Percentiles rank a stretch among this genome's conserved stretches.
These are phyloP conservation scores for Lepetodrilus schrolli DNA, from an alignment of 2,888 invertebrate genomes.

Conservation along the genomic window DNA sequence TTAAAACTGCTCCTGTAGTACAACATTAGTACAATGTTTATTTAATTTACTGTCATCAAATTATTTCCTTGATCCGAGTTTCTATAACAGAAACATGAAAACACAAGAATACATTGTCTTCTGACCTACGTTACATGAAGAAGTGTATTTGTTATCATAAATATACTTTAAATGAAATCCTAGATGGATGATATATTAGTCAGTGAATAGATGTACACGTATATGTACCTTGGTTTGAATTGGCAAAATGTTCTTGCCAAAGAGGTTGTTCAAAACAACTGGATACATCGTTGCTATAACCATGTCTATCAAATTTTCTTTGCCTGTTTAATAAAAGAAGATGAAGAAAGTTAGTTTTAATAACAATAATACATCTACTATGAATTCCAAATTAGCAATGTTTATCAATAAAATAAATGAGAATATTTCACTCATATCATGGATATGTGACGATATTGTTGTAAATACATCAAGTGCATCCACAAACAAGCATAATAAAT, in stretches of 20 bases:
- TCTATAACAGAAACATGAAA: not conserved
- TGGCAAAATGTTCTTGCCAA: constrained; percentile 61
- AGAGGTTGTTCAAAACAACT: constrained; percentile 63
- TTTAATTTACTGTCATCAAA: not conserved
- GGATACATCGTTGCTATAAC: constrained; percentile 63
- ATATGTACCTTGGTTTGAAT: too few relatives aligned
- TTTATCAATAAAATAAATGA: too few relatives aligned
- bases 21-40: not conserved
- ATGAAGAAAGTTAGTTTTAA: not conserved
- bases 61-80: not conserved
- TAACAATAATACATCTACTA: not conserved
- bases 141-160: not conserved
- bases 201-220: too few relatives aligned
- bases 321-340: constrained; percentile 44
- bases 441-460: too few relatives aligned
- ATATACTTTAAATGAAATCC: not conserved
- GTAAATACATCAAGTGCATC: too few relatives aligned
- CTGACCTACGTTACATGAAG: not conserved
- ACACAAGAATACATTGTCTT: not conserved
- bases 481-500: too few relatives aligned
- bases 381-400: not conserved
- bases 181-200: too few relatives aligned
- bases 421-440: too few relatives aligned
- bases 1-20: constrained; percentile 53
- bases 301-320: constrained; percentile 50